Evolutionary conservation across 2,888 invertebrate genomes (phyloP), one percentile per base, ranked within the genome.

Genomic region (Tenthredo amoena): DNA sequence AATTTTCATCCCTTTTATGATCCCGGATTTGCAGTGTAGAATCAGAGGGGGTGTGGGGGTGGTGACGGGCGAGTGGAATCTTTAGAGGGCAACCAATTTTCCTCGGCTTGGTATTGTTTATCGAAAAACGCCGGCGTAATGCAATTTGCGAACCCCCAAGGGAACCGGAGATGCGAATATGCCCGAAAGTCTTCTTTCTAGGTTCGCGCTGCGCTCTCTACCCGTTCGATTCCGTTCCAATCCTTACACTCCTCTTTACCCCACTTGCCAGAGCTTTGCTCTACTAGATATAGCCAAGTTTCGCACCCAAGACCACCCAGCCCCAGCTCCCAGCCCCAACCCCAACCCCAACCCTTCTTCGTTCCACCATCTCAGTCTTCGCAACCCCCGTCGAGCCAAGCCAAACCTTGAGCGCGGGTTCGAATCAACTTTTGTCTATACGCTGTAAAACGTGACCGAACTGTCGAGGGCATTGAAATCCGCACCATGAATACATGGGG

Each of bases 371-470:
- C 47, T 40, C 77, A 77, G 31, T 31, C 77, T 55, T 55, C 55
- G 2, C 26, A 62, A 12, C 62, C 62, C 62, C 62, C 62, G 26
- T 26, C 12, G 62, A 26, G 12, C 37, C 81, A 21, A 18, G 34
- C 55, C 40, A 58, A 34, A 58, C 15, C 58, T 34, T 18, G 58
- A 34, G 81, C 21, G 62, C 58, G 40, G 81, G 81, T 81, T 77
- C 85, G 81, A 85, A 85, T 85, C 79, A 85, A 85, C 85, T 85
- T 85, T 85, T 81, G 81, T 79, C 81, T 79, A 85, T 85, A 85
- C 85, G 81, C 71, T 85, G 81, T 85, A 85, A 85, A 85, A 85
- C 85, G 85, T 85, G 85, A 85, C 85, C 85, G 71, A 85, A 85
- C 72, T 85, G 79, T 85, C 55, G 85, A 85, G 55, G 79, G 79